Base-by-base conservation (phyloP, 2,113 vertebrate species). In the Cyprinodon brontotheroides region DNA sequence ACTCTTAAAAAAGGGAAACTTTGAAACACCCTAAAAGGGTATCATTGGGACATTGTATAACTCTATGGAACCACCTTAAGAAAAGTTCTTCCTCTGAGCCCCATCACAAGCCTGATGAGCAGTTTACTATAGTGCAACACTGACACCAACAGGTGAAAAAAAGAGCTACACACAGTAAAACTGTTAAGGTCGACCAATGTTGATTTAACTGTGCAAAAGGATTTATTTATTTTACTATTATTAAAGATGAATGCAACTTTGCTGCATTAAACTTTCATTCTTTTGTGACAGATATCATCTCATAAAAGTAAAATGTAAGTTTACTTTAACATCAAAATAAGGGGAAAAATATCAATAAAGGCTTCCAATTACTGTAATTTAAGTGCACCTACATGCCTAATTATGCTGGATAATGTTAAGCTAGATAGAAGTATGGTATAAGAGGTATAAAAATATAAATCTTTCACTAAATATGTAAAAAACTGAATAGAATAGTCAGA, bases 101-200 rank as follows among this genome's bases (percentile, higher is more conserved):
- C 20, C 45, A 39, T 9, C 9, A 40, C 3, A 3, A 3, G 20
- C 2, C 48, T 40, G 10, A 4, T 59, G 70, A 71, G 7, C 15
- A n/a, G 2, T 22, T 66, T 68, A 36, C 11, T 8, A 10, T 67
- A 8, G 89, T 85, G 65, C 85, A 82, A 86, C 59, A 89, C 87
- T 92, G 93, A 89, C 93, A 87, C 89, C 85, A 86, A 72, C 73
- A 90, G 92, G 78, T 60, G 57, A 0, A 60, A 63, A 72, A 0
- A 43, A 39, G 57, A 78, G 91, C 79, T 87, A 68, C 92, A 91
- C 4, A 11, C 29, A 59, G 50, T n/a, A 4, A 45, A 4, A 73
- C 68, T 89, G 74, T 94, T 93, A 94, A 94, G 92, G 93, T 94
- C 91, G 93, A 92, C 88, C 68, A 17, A 62, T 1, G 36, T 0